Evolutionary conservation across 2,888 invertebrate species (phyloP).

Genomic region (Smittia aterrima): DNA sequence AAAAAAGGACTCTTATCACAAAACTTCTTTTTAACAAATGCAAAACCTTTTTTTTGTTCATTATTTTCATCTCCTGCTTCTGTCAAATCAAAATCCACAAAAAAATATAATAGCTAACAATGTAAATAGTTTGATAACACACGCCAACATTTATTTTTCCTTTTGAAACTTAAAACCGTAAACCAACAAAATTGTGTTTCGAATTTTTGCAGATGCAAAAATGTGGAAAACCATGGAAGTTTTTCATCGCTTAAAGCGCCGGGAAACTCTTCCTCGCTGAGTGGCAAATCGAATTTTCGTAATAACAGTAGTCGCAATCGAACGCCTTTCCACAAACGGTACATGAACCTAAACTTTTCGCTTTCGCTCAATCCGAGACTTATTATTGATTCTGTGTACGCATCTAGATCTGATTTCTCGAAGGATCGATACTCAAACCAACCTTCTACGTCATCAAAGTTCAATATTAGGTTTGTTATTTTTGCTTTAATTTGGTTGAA

Average conservation of each 20-base stretch:
- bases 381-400: background rate
- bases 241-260: slow-evolving; percentile 33
- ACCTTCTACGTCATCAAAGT: slow-evolving; percentile 34
- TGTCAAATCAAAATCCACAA: too few species aligned
- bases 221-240: slow-evolving; percentile 28
- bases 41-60: too few species aligned
- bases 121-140: background rate
- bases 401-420: slow-evolving; percentile 35
- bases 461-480: slow-evolving; percentile 39
- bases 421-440: slow-evolving; percentile 38
- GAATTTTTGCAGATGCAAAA: slow-evolving; percentile 35
- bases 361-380: background rate
- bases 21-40: too few species aligned
- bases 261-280: slow-evolving; percentile 37
- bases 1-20: too few species aligned
- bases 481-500: background rate
- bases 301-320: slow-evolving; percentile 35
- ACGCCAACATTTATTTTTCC: background rate
- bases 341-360: background rate
- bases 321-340: slow-evolving; percentile 41
- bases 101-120: too few species aligned
- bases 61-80: too few species aligned
- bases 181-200: background rate
- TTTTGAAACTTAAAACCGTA: background rate
- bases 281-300: slow-evolving; percentile 35